Evolutionary conservation across 2,113 vertebrate species (phyloP).

Genomic region (Ursus arctos): DNA sequence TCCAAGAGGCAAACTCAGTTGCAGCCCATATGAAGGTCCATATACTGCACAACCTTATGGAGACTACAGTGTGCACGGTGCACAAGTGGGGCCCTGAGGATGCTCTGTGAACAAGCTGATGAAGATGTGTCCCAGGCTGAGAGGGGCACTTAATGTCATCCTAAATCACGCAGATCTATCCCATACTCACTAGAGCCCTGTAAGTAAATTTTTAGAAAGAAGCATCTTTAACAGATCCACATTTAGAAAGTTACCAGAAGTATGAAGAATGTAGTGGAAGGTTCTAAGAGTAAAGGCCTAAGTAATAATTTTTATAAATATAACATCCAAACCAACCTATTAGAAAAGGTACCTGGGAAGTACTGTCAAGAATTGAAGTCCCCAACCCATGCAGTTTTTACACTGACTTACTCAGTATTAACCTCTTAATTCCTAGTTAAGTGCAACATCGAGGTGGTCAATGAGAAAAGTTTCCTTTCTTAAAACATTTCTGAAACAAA

Average conservation of each 20-base stretch:
- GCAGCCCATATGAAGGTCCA: rapidly evolving
- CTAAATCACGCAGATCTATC: not conserved
- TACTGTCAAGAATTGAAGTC: not conserved
- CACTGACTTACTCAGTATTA: not conserved
- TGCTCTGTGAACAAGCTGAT: not conserved
- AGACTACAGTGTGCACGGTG: not conserved
- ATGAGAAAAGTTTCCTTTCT: not conserved
- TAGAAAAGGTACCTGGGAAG: not conserved
- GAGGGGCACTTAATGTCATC: too few species aligned
- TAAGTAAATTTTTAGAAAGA: not conserved
- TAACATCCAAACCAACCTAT: not conserved
- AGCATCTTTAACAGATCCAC: not conserved
- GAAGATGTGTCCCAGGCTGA: not conserved
- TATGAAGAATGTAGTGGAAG: rapidly evolving
- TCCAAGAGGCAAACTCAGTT: too few species aligned
- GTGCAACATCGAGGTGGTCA: not conserved
- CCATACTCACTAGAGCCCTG: not conserved
- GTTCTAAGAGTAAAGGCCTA: not conserved
- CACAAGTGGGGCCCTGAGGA: too few species aligned
- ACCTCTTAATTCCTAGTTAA: not conserved
- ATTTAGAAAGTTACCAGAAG: not conserved
- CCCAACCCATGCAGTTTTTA: not conserved
- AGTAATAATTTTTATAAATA: not conserved
- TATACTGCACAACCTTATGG: rapidly evolving
- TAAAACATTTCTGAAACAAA: not conserved